Percentiles rank a stretch among this genome's conserved stretches.
phyloP scores from a whole-genome alignment of 35 echinoderm and acorn worm species.

The Lytechinus variegatus region DNA sequence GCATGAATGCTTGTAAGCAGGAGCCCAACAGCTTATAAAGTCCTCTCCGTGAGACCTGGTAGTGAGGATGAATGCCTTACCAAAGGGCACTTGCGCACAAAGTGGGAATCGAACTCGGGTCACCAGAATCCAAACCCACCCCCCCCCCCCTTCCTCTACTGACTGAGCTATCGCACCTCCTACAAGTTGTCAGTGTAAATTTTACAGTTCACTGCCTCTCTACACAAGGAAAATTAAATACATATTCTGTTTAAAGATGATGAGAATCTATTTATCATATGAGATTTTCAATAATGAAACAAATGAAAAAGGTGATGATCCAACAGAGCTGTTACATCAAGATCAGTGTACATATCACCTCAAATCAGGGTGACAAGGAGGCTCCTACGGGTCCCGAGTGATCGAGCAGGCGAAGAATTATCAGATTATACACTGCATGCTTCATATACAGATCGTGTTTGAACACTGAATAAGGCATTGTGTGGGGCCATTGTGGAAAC shows the following conservation, averaged over 20 bases:
- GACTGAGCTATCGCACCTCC: too few species aligned
- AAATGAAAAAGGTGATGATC: neutral
- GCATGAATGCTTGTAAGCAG: too few species aligned
- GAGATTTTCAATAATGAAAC: neutral
- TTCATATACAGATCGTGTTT: constrained; percentile 51
- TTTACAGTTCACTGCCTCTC: neutral
- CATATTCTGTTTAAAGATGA: neutral
- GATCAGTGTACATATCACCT: neutral
- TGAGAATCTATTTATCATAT: neutral
- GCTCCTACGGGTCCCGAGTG: neutral
- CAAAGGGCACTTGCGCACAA: too few species aligned
- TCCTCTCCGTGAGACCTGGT: too few species aligned
- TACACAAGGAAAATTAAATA: neutral
- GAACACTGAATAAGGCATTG: constrained; percentile 44
- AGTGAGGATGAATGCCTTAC: too few species aligned
- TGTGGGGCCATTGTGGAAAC: constrained; percentile 15
- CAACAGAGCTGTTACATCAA: neutral
- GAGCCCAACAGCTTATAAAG: too few species aligned
- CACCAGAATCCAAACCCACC: too few species aligned
- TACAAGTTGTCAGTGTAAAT: neutral
- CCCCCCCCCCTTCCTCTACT: too few species aligned
- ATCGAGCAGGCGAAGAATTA: constrained; percentile 46
- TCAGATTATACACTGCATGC: constrained; percentile 53
- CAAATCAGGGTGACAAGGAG: neutral
- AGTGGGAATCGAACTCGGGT: too few species aligned